These are phyloP conservation scores for Aurelia sp. DNA, from an alignment of 30 jellyfish, hydroid and myxozoan genomes.

Conservation along the genomic window DNA sequence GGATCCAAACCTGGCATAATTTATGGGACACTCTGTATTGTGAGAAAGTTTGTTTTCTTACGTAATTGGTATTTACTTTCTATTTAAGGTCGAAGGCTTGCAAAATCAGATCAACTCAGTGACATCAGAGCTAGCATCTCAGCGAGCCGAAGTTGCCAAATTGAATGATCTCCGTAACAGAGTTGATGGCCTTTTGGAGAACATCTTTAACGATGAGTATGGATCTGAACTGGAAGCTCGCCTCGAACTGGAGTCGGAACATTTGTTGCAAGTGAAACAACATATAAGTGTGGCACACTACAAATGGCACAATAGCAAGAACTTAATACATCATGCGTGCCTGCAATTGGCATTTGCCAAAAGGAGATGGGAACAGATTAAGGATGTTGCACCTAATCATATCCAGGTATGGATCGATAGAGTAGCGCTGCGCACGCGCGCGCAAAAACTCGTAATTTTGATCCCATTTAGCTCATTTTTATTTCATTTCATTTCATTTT, in stretches of 20 bases:
- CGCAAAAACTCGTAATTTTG: too few relatives aligned
- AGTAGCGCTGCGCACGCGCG: too few relatives aligned
- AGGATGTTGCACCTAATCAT: slow-evolving; percentile 23
- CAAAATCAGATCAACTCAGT: slow-evolving; percentile 44
- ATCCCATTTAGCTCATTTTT: too few relatives aligned
- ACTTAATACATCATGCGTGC: slow-evolving; percentile 77
- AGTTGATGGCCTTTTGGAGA: slow-evolving; percentile 85
- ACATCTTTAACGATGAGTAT: slow-evolving; percentile 80
- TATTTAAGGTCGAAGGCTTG: slow-evolving; percentile 63
- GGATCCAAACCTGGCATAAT: too few relatives aligned
- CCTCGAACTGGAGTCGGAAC: slow-evolving; percentile 85
- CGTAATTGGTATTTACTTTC: background rate
- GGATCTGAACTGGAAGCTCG: slow-evolving; percentile 90
- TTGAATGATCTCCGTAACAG: slow-evolving; percentile 64
- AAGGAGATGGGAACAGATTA: slow-evolving; percentile 87
- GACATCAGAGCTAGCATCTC: slow-evolving; percentile 28
- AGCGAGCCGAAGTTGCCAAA: slow-evolving; percentile 9
- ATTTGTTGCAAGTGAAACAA: slow-evolving; percentile 64
- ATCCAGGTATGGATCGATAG: slow-evolving; percentile 32
- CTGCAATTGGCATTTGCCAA: slow-evolving; percentile 78
- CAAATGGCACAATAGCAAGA: slow-evolving; percentile 85
- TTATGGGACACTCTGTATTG: too few relatives aligned
- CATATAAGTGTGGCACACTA: slow-evolving; percentile 77
- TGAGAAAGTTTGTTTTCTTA: too few relatives aligned
- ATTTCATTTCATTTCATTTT: too few relatives aligned